These are phyloP conservation scores for Phalanger gymnotis DNA, from an alignment of 2,797 vertebrate species.

Conservation along the genomic window DNA sequence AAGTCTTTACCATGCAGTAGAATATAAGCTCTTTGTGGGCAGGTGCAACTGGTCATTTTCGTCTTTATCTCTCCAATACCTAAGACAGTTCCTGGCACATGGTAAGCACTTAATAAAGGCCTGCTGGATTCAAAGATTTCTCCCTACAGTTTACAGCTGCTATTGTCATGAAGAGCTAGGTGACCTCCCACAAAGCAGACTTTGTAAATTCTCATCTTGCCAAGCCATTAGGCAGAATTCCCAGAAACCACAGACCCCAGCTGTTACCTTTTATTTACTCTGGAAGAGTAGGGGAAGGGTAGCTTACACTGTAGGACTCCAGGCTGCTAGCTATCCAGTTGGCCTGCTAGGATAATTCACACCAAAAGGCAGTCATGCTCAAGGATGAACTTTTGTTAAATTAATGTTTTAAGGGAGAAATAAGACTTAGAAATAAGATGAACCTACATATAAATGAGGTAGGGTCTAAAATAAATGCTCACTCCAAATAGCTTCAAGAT, in stretches of 20 bases:
- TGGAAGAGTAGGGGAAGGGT: slow-evolving; percentile 37
- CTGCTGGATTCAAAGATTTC: neutral
- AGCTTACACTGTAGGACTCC: slow-evolving; percentile 10
- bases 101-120: neutral
- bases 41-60: neutral
- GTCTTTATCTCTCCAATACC: neutral
- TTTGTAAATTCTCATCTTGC: slow-evolving; percentile 57
- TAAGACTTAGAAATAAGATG: neutral
- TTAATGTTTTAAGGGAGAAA: slow-evolving; percentile 30
- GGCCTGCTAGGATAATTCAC: slow-evolving; percentile 27
- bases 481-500: slow-evolving; percentile 31
- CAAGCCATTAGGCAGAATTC: slow-evolving; percentile 45
- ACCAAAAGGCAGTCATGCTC: neutral
- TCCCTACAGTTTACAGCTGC: neutral
- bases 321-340: slow-evolving; percentile 12
- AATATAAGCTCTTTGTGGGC: neutral
- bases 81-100: neutral
- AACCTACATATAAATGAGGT: neutral
- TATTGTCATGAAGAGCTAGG: slow-evolving; percentile 21
- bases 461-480: slow-evolving; percentile 41
- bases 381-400: neutral
- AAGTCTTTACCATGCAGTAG: neutral
- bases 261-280: slow-evolving; percentile 37
- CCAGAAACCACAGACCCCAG: slow-evolving; percentile 38
- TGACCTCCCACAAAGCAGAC: slow-evolving; percentile 39